Evolutionary conservation across 2,888 invertebrate genomes (phyloP).

Genomic region (Mesorhabditis sp.): DNA sequence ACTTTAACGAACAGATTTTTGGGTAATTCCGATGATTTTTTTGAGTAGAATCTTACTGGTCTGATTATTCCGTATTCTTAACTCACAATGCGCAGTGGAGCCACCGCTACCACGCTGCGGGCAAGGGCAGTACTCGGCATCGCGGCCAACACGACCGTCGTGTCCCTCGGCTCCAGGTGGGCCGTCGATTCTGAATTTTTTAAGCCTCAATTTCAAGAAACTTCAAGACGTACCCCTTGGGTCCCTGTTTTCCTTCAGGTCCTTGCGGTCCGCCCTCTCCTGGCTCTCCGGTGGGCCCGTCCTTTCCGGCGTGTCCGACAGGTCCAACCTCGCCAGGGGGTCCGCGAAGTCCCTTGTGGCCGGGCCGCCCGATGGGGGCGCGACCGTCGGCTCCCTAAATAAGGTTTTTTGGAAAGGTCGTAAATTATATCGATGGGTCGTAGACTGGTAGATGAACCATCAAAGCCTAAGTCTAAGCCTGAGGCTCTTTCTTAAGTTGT

Average conservation of each 20-base stretch:
- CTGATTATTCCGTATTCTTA: no score
- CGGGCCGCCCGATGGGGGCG: constrained; percentile 10
- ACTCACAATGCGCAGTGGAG: no score
- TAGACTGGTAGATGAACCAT: no score
- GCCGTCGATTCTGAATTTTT: constrained; percentile 7
- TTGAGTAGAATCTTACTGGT: no score
- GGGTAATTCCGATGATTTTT: no score
- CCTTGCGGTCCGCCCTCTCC: constrained; percentile 33
- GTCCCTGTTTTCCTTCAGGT: constrained; percentile 25
- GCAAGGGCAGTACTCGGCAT: constrained; percentile 15
- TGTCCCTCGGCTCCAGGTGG: constrained; percentile 27
- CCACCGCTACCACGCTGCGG: constrained; percentile 9
- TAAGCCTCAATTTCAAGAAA: neutral
- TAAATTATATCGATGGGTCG: no score
- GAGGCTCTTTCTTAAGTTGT: neutral
- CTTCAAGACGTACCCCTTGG: constrained; percentile 17
- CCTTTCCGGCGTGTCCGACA: constrained; percentile 30
- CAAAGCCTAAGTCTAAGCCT: neutral
- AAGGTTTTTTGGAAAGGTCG: no score
- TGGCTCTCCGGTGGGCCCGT: constrained; percentile 36
- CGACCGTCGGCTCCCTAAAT: no score
- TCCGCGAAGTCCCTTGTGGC: constrained; percentile 32
- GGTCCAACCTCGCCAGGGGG: constrained; percentile 32
- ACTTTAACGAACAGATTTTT: no score
- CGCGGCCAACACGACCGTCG: constrained; percentile 27